phyloP scores from a whole-genome alignment of 2,888 invertebrate genomes.

The Aspidiotus rigidus region DNA sequence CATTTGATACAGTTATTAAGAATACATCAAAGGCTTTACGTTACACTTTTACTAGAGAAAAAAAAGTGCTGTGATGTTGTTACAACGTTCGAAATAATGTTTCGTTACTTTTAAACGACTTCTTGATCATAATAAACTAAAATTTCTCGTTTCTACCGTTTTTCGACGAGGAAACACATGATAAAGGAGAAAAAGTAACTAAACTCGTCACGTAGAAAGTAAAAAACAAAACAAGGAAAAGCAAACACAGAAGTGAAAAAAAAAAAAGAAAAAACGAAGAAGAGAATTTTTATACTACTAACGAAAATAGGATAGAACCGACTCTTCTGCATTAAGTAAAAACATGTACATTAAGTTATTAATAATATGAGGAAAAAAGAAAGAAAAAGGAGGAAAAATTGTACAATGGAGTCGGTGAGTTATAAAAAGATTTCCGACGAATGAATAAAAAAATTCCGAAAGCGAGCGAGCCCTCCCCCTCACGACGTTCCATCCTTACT shows the following conservation, averaged over 20 bases:
- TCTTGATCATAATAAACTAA: too few species aligned
- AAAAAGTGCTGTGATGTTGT: too few species aligned
- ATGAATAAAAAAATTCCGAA: conserved; percentile 25
- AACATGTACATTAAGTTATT: conserved; percentile 34
- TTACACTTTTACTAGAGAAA: too few species aligned
- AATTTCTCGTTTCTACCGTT: too few species aligned
- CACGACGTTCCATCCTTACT: neutral
- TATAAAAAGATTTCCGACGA: conserved; percentile 32
- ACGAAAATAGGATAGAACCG: conserved; percentile 32
- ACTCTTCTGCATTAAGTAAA: conserved; percentile 29
- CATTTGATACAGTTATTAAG: too few species aligned
- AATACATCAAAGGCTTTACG: too few species aligned
- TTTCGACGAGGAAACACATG: too few species aligned
- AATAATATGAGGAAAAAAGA: conserved; percentile 33
- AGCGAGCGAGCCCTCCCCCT: conserved; percentile 16
- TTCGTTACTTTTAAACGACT: too few species aligned
- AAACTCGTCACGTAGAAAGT: neutral
- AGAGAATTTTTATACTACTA: conserved; percentile 25
- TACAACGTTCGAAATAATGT: too few species aligned
- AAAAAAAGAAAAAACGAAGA: conserved; percentile 20
- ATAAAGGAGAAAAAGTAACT: too few species aligned
- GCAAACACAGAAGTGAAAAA: conserved; percentile 7
- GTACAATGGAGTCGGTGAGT: conserved; percentile 33
- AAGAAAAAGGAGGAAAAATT: conserved; percentile 4
- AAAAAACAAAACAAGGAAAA: conserved; percentile 18